Percentiles rank a stretch among this genome's conserved stretches.
Evolutionary conservation across 2,113 vertebrate genomes (phyloP).

Genomic region (Lathamus discolor): DNA sequence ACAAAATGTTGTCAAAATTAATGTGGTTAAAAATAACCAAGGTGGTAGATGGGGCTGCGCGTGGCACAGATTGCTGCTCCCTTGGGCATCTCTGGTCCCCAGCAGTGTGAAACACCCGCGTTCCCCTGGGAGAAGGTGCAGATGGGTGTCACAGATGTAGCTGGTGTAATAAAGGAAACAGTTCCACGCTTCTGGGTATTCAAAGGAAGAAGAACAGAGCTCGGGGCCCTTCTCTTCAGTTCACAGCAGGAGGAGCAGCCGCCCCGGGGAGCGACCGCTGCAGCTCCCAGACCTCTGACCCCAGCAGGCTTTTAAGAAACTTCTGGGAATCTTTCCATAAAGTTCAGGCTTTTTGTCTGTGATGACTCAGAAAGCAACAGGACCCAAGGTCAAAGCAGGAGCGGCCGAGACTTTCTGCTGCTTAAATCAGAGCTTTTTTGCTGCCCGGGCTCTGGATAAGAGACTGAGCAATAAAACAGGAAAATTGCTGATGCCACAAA

Average conservation of each 20-base stretch:
- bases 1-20: background rate
- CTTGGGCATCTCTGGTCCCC: background rate
- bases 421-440: background rate
- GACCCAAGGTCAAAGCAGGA: background rate
- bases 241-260: background rate
- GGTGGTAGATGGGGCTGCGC: background rate
- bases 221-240: fast-evolving
- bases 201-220: background rate
- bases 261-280: fast-evolving
- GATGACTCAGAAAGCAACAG: background rate
- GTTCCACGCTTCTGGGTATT: background rate
- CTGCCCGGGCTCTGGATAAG: background rate
- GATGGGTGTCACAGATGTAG: background rate
- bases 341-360: background rate
- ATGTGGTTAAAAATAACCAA: background rate
- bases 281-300: background rate
- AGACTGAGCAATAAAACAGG: background rate
- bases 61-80: background rate
- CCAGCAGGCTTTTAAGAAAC: background rate
- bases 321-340: background rate
- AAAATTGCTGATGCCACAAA: background rate
- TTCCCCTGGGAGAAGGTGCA: background rate
- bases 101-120: background rate
- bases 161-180: background rate
- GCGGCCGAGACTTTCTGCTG: background rate